Base-by-base conservation (phyloP, 1,140 invertebrate genomes). In the Rhyzopertha dominica region DNA sequence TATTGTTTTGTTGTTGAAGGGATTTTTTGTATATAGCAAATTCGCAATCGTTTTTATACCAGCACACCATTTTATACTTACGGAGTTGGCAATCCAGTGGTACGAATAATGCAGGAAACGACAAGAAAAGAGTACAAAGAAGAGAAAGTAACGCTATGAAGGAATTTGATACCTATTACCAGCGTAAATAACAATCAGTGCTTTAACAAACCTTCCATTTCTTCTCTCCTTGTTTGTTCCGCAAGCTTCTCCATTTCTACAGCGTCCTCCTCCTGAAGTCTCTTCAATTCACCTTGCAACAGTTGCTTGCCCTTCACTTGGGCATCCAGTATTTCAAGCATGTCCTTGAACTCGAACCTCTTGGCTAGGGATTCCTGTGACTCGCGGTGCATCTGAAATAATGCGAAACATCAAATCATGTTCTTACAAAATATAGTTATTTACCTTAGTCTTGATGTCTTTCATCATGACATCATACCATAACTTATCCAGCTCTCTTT, bases 251-350 rank as follows among this genome's bases (percentile, higher is more conserved):
- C 17, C 43, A 61, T 50, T 51, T 64, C 60, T 5, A 55, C 17
- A 17, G 37, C 37, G 18, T 64, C 59, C 49, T 63, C 58, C 18
- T 50, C 42, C 5, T 43, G 46, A 9, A 52, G 44, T 23, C 47
- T 50, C 34, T 52, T 43, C 10, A 45, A 40, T 50, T 59, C 55
- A 20, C 48, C 43, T 44, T 53, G 55, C 16, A 54, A 18, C 16
- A 61, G 29, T 43, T 58, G 37, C 30, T 65, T 66, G 20, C 55
- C 58, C 41, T 49, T 32, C 3, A 66, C 56, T 53, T 66, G 63
- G 26, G 51, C 59, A 10, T 61, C 49, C 50, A 56, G 58, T 12
- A 53, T 44, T 29, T 59, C 39, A 14, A 49, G 30, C n/a, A 51
- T 47, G n/a, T 61, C 51, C 34, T 49, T 43, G 38, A 50, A 41